Conservation (phyloP, 2,113 vertebrate genomes). For the Megatriorchis doriae region DNA sequence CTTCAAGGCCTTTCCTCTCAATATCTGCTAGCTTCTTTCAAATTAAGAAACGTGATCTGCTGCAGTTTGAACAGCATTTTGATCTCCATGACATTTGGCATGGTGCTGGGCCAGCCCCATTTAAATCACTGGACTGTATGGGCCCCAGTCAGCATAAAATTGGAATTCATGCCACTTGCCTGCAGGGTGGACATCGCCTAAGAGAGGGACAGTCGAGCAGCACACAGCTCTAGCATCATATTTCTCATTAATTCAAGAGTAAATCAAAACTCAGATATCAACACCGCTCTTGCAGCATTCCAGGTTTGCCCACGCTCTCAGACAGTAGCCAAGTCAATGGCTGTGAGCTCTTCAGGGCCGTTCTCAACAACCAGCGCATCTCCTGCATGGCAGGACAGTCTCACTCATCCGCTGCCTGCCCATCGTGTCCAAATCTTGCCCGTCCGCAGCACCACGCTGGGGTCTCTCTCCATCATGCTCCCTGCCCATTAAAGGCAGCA, state of each 20-base stretch:
- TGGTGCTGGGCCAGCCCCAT: not conserved
- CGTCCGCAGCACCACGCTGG: fast-evolving
- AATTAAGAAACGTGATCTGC: not conserved
- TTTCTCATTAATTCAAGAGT: not conserved
- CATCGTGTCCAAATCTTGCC: not conserved
- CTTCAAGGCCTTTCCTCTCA: not conserved
- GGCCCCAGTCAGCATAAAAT: not conserved
- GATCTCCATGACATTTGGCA: not conserved
- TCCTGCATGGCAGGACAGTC: fast-evolving
- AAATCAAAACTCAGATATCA: not conserved
- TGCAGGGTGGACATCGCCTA: fast-evolving
- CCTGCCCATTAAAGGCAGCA: not conserved
- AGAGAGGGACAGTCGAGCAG: not conserved
- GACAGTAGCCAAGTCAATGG: not conserved
- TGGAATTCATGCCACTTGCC: not conserved
- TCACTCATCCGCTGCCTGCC: not conserved
- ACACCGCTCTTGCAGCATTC: fast-evolving
- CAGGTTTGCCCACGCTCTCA: not conserved
- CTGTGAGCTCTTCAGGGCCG: not conserved
- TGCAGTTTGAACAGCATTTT: not conserved
- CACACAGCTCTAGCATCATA: not conserved
- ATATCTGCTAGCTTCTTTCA: not conserved
- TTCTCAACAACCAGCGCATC: not conserved
- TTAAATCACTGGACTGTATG: not conserved
- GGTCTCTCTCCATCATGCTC: not conserved